Evolutionary conservation across 2,888 invertebrate genomes (phyloP).

Genomic region (Philopedon plagiatum): DNA sequence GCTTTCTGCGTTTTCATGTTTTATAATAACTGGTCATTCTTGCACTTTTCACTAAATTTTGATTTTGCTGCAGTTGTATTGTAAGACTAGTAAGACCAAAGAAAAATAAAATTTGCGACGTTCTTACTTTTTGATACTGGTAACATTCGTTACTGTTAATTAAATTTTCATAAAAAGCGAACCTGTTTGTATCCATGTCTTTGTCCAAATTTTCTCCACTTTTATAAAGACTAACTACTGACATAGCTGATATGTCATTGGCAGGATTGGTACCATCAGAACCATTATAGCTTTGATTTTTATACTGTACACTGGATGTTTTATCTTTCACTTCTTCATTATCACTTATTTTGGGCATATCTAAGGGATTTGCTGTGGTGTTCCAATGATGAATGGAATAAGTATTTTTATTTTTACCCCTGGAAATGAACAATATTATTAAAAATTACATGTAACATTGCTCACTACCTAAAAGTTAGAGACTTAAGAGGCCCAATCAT

Average conservation of each 20-base stretch:
- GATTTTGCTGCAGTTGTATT: no score
- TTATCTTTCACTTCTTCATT: slow-evolving; percentile 10
- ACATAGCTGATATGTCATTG: slow-evolving; percentile 70
- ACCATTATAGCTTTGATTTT: slow-evolving; percentile 33
- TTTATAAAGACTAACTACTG: slow-evolving; percentile 73
- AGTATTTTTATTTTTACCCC: slow-evolving; percentile 35
- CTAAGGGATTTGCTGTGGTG: slow-evolving; percentile 36
- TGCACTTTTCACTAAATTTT: no score
- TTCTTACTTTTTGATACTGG: no score
- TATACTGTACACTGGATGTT: neutral
- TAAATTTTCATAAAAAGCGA: neutral
- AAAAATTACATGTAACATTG: neutral
- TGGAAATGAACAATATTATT: slow-evolving; percentile 19
- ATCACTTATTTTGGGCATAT: slow-evolving; percentile 33
- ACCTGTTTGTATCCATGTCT: slow-evolving; percentile 76
- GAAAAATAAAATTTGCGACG: no score
- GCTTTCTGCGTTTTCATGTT: no score
- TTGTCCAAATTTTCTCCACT: slow-evolving; percentile 73
- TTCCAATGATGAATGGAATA: slow-evolving; percentile 43
- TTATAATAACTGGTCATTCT: no score
- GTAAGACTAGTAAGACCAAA: no score
- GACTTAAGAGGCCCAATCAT: no score
- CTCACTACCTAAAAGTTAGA: no score
- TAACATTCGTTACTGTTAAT: no score
- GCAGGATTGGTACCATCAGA: slow-evolving; percentile 51